Conservation (phyloP, 2,113 vertebrate genomes). For the Gymnogyps californianus region DNA sequence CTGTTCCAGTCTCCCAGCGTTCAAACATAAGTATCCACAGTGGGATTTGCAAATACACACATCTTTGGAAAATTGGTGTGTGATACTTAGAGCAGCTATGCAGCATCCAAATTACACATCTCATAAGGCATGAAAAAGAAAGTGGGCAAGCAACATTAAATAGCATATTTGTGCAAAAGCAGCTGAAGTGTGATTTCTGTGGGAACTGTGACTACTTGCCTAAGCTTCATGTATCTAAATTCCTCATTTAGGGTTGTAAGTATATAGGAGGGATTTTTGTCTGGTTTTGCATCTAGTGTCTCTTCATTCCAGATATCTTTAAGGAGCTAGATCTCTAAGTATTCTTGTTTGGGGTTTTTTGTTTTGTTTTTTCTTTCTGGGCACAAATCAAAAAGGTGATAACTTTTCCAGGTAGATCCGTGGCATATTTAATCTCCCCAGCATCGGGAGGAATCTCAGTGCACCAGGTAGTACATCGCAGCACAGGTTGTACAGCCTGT, state of each 20-base stretch:
- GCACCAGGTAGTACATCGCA: neutral
- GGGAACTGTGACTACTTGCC: slow-evolving; percentile 16
- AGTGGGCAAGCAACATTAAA: slow-evolving; percentile 43
- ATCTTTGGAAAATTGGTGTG: neutral
- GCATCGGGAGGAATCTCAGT: neutral
- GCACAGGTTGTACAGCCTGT: neutral
- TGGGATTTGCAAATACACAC: slow-evolving; percentile 33
- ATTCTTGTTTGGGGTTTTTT: neutral
- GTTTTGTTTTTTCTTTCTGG: neutral
- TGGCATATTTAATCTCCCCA: neutral
- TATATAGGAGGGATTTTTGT: neutral
- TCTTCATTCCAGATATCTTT: neutral
- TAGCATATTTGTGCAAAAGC: slow-evolving; percentile 29
- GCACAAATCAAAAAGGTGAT: neutral
- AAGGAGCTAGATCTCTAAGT: neutral
- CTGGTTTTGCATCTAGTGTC: neutral
- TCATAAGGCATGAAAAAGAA: slow-evolving; percentile 38
- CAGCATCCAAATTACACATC: slow-evolving; percentile 30
- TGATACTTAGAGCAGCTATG: slow-evolving; percentile 15
- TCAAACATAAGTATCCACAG: slow-evolving; percentile 42
- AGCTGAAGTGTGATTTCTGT: slow-evolving; percentile 35
- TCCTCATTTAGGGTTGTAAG: neutral
- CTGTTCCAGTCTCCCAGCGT: neutral
- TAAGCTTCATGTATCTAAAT: neutral
- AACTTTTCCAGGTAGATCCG: neutral